Evolutionary conservation across 2,797 vertebrate genomes (phyloP).

Genomic region (Aphelocoma californica): DNA sequence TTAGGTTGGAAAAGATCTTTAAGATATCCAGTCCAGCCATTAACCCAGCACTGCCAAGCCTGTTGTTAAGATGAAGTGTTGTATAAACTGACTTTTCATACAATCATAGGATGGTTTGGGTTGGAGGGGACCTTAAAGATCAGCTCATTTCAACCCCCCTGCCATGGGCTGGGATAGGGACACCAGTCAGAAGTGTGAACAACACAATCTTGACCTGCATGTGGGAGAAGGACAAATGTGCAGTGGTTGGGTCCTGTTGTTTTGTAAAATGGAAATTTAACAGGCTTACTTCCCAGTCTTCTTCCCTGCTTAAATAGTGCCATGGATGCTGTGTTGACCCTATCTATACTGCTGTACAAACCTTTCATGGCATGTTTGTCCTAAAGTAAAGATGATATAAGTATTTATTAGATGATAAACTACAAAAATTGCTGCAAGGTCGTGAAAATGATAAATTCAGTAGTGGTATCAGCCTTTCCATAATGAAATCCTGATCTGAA

Average conservation of each 20-base stretch:
- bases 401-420: neutral
- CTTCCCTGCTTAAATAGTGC: neutral
- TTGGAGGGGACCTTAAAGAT: neutral
- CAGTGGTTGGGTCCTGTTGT: neutral
- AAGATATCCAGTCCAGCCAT: neutral
- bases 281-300: neutral
- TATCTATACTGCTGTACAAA: neutral
- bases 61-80: neutral
- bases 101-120: neutral
- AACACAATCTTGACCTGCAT: accelerated
- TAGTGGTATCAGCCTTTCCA: neutral
- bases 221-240: neutral
- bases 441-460: neutral
- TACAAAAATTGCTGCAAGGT: neutral
- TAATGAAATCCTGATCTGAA: neutral
- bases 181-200: neutral
- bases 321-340: neutral
- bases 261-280: neutral
- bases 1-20: neutral
- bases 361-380: neutral
- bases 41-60: neutral
- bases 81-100: neutral
- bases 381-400: neutral
- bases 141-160: neutral
- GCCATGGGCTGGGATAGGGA: neutral